Base-by-base conservation (phyloP, 1,140 invertebrate species). In the Meteorus sp. region DNA sequence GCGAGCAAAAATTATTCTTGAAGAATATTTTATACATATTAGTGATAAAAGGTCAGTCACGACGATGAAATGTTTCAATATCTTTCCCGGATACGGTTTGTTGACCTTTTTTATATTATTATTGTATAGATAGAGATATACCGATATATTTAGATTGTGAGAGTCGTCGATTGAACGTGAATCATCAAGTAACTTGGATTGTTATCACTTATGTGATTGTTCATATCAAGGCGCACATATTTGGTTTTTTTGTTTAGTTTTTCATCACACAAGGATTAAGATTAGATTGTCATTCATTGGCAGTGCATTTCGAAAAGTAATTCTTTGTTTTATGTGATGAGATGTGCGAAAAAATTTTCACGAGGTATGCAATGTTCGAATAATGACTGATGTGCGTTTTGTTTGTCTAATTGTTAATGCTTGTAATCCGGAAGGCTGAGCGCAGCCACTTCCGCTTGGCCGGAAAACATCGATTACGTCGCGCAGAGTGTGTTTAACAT, bases 391-490 rank as follows among this genome's bases (percentile, higher is more conserved):
- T n/a, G n/a, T n/a, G n/a, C n/a, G n/a, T n/a, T n/a, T n/a, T n/a
- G n/a, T n/a, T n/a, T n/a, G n/a, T n/a, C n/a, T n/a, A 31, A 59
- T 50, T 29, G 35, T 47, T 19, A 23, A 37, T 29, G 56, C 48
- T 37, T 48, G 56, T 59, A 51, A 52, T 59, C 56, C 56, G 48
- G 47, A 59, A 59, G 48, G 48, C 35, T 41, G 56, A 29, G 1
- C 29, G 20, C 11, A 31, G 48, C 43, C 56, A 52, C 48, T 59
- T 59, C 56, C 56, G 56, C 33, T 48, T 37, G 23, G 29, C 56
- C 48, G 45, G 56, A 59, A 57, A 31, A 31, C 37, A 59, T 59
- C 56, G 56, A 51, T 59, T 59, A 59, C 48, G 13, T 47, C 27
- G 9, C 48, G 39, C 29, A 44, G 39, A 7, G 44, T 35, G 33